Evolutionary conservation across 1,140 invertebrate species (phyloP).

Genomic region (Trachymyrmex cornetzi): DNA sequence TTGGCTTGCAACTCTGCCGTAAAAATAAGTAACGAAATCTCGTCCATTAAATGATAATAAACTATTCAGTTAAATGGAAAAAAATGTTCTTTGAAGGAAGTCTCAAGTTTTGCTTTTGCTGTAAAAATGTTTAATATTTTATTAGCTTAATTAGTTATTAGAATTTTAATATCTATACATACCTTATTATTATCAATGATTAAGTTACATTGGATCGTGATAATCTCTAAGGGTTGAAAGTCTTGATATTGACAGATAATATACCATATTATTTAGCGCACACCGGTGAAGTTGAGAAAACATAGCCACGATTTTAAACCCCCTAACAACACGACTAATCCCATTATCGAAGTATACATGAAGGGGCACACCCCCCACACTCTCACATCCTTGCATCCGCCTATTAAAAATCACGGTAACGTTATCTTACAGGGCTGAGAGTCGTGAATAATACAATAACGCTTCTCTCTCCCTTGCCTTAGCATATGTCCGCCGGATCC

Average conservation of each 20-base stretch:
- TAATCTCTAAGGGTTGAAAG: not conserved
- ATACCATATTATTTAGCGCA: slow-evolving; percentile 12
- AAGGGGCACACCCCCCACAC: slow-evolving; percentile 64
- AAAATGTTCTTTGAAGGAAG: not conserved
- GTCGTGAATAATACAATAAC: slow-evolving; percentile 82
- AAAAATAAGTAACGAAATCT: slow-evolving; percentile 16
- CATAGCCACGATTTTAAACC: slow-evolving; percentile 72
- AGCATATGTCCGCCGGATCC: slow-evolving; percentile 78
- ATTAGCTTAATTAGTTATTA: slow-evolving; percentile 5
- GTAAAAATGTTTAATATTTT: not conserved
- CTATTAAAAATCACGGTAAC: slow-evolving; percentile 84
- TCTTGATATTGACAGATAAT: slow-evolving; percentile 47
- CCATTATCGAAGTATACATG: slow-evolving; percentile 74
- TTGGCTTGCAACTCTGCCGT: not conserved
- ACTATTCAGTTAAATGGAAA: not conserved
- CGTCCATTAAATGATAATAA: not conserved
- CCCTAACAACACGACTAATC: slow-evolving; percentile 81
- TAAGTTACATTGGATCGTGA: slow-evolving; percentile 6
- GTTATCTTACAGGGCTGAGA: slow-evolving; percentile 77
- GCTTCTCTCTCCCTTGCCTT: slow-evolving; percentile 65
- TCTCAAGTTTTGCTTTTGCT: not conserved
- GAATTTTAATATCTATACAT: not conserved
- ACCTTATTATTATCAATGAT: slow-evolving; percentile 3
- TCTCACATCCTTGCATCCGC: slow-evolving; percentile 56
- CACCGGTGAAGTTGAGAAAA: slow-evolving; percentile 60